Conservation (phyloP, 53 echinoderm and acorn worm species). For the Paracentrotus lividus region DNA sequence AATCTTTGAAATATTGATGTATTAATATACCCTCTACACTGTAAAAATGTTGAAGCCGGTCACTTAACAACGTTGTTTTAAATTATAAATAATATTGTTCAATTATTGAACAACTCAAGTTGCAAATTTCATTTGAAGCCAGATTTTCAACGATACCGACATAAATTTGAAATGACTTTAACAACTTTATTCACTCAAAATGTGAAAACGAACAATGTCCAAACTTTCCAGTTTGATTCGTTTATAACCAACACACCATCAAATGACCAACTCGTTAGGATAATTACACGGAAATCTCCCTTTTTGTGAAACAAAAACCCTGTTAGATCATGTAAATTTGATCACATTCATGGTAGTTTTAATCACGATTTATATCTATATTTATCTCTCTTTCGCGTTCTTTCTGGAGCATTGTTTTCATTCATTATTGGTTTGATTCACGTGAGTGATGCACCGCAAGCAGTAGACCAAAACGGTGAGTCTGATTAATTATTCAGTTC, state of each 20-base stretch:
- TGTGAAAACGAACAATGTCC: background rate
- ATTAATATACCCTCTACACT: too few species aligned
- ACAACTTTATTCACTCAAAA: background rate
- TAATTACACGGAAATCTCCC: background rate
- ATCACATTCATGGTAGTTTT: conserved; percentile 15
- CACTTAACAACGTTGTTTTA: too few species aligned
- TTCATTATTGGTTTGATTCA: conserved; percentile 31
- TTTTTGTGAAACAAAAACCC: too few species aligned
- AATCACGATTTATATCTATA: background rate
- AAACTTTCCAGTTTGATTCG: background rate
- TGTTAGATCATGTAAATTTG: background rate
- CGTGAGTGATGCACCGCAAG: conserved; percentile 24
- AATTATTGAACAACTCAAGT: too few species aligned
- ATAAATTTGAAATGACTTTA: too few species aligned
- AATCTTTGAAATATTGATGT: too few species aligned
- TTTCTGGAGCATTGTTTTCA: conserved; percentile 47
- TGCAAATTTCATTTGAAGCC: too few species aligned
- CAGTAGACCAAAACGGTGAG: conserved; percentile 27
- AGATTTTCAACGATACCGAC: too few species aligned
- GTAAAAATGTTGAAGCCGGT: too few species aligned
- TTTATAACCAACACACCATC: background rate
- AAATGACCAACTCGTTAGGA: background rate
- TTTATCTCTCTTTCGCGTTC: background rate
- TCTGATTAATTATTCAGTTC: conserved; percentile 51
- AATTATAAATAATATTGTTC: too few species aligned